These are phyloP conservation scores for Plecotus auritus DNA, from an alignment of 2,113 vertebrate species.

Conservation along the genomic window DNA sequence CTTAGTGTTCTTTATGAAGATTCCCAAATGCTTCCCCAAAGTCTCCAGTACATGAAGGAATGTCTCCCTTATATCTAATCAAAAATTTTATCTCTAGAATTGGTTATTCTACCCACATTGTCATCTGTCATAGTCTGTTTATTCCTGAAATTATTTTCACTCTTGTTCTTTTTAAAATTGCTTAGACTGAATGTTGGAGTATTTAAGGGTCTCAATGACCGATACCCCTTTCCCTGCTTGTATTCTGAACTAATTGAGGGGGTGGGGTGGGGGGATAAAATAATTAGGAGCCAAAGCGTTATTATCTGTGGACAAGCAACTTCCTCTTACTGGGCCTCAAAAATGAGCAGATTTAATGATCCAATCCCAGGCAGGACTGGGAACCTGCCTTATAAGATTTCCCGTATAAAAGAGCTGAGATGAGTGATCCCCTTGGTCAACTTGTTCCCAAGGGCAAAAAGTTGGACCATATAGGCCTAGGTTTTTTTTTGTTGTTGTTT, in stretches of 20 bases:
- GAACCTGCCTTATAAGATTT: not conserved
- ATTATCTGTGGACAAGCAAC: not conserved
- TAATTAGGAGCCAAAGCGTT: not conserved
- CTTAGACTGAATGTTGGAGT: not conserved
- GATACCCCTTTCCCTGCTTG: not conserved
- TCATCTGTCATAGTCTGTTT: not conserved
- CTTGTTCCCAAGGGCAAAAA: not conserved
- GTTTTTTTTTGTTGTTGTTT: not conserved
- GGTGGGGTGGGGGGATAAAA: not conserved
- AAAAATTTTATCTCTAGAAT: not conserved
- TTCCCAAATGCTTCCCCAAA: not conserved
- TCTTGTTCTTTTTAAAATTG: slow-evolving; percentile 16
- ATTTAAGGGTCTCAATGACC: not conserved
- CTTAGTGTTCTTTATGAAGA: slow-evolving; percentile 7
- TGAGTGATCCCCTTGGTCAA: not conserved
- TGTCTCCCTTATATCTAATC: not conserved
- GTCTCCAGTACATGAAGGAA: not conserved
- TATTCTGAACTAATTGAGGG: slow-evolving; percentile 28
- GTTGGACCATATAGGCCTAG: not conserved
- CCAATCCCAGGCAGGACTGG: not conserved
- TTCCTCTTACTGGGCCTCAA: not conserved
- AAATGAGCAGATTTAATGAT: not conserved
- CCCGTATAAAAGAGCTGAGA: not conserved
- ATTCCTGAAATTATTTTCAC: slow-evolving; percentile 10
- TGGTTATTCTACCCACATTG: not conserved